Evolutionary conservation across 2,113 vertebrate genomes (phyloP).

Genomic region (Indicator indicator): DNA sequence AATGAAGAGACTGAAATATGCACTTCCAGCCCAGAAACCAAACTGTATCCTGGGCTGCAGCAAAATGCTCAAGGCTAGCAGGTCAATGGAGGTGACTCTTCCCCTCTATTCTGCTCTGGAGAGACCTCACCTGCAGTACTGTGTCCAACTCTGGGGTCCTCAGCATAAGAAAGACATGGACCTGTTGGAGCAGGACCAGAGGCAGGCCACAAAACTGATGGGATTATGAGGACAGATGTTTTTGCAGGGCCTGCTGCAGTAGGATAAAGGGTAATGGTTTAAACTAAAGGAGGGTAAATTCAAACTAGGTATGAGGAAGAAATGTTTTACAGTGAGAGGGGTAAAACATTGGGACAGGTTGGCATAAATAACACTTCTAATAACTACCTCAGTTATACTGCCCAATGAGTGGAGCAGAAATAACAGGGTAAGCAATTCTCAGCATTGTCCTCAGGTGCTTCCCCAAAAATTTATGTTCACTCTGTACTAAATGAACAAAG

Average conservation of each 20-base stretch:
- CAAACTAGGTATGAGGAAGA: neutral
- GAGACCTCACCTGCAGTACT: neutral
- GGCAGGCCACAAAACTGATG: neutral
- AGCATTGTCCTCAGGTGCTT: neutral
- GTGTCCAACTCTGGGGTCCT: neutral
- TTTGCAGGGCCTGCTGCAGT: neutral
- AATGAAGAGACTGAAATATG: neutral
- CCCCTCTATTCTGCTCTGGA: neutral
- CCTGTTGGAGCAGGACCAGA: neutral
- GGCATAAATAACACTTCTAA: neutral
- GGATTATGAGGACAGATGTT: neutral
- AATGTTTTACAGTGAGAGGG: neutral
- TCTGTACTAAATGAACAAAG: neutral
- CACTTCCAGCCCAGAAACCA: neutral
- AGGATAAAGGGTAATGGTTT: neutral
- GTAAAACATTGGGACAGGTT: neutral
- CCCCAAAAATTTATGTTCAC: neutral
- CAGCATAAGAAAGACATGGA: neutral
- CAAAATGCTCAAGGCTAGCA: neutral
- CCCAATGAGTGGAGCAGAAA: neutral
- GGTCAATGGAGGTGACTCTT: neutral
- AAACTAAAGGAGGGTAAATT: neutral
- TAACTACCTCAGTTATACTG: neutral
- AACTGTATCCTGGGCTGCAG: neutral
- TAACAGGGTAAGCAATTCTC: neutral